Conservation (phyloP, 2,797 vertebrate species). For the Malacoraja senta region DNA sequence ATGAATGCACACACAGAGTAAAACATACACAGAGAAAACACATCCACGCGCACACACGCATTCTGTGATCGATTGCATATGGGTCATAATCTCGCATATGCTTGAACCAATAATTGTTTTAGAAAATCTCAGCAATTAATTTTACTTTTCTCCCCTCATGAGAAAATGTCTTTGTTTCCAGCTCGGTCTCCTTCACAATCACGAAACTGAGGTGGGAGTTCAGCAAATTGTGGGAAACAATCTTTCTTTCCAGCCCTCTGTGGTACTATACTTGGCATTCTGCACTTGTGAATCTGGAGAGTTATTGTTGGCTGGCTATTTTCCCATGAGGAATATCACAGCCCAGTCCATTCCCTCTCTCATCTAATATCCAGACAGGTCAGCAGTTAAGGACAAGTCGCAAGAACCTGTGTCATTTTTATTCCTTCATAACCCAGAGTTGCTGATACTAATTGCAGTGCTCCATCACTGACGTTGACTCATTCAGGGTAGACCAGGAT, state of each 20-base stretch:
- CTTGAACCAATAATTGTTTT: neutral
- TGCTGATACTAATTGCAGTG: neutral
- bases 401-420: neutral
- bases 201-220: neutral
- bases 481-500: neutral
- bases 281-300: conserved; percentile 4
- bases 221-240: conserved; percentile 11
- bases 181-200: neutral
- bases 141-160: neutral
- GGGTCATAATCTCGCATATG: no score
- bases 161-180: neutral
- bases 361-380: conserved; percentile 12
- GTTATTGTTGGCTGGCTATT: neutral
- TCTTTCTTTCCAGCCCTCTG: neutral
- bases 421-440: neutral
- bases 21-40: no score
- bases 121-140: neutral
- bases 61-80: neutral
- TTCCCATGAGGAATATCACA: neutral
- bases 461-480: neutral
- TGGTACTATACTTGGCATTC: neutral
- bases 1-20: no score
- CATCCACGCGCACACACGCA: no score
- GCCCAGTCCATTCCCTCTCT: neutral
- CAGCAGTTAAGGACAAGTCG: neutral